Evolutionary conservation across 92 coral and sea anemone species (phyloP).

Genomic region (Diadumene lineata): DNA sequence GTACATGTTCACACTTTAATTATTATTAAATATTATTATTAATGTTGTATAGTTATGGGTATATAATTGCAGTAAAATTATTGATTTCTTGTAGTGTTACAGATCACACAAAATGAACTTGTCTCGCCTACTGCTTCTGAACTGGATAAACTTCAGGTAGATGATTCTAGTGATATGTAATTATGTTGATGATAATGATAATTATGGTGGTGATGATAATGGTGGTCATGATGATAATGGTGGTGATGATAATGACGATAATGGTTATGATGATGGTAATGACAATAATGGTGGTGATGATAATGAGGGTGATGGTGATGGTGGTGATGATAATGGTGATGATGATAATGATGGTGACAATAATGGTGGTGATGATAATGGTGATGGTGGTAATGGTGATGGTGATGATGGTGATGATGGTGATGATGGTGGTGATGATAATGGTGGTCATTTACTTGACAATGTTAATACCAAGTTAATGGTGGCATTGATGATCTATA

Average conservation of each 20-base stretch:
- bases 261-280: background rate
- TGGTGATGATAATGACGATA: background rate
- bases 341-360: background rate
- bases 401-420: background rate
- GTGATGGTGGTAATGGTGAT: background rate
- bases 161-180: too few relatives aligned
- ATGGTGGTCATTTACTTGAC: background rate
- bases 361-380: background rate
- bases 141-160: conserved; percentile 70
- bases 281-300: background rate
- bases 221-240: background rate
- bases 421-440: background rate
- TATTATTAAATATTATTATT: too few relatives aligned
- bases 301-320: background rate
- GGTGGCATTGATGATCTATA: background rate
- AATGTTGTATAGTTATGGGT: too few relatives aligned
- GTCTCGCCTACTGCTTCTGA: conserved; percentile 33
- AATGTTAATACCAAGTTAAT: too few relatives aligned
- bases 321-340: background rate
- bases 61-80: too few relatives aligned
- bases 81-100: conserved; percentile 51
- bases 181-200: background rate
- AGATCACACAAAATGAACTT: conserved; percentile 58
- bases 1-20: too few relatives aligned
- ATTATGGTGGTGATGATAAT: background rate